Percentiles rank a stretch among this genome's conserved stretches.
These are phyloP conservation scores for Gorsachius goisagi DNA, from an alignment of 2,113 vertebrate species.

Conservation along the genomic window DNA sequence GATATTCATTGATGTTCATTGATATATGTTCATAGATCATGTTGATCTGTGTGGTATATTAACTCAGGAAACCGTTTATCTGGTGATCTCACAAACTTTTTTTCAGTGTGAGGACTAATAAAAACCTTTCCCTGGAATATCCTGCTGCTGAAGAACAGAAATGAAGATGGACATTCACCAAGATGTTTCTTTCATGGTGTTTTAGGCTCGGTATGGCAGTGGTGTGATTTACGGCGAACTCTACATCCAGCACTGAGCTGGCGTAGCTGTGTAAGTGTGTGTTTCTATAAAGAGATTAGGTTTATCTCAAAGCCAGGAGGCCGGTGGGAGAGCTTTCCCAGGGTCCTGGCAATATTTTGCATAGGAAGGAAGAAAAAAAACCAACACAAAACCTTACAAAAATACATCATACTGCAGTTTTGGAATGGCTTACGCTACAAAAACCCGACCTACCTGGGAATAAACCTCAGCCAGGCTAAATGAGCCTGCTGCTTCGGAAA, in stretches of 20 bases:
- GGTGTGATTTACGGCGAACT: neutral
- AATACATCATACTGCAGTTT: neutral
- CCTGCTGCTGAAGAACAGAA: neutral
- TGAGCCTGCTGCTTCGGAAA: neutral
- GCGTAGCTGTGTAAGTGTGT: neutral
- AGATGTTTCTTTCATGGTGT: neutral
- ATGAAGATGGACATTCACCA: neutral
- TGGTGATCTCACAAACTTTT: neutral
- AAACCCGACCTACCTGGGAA: neutral
- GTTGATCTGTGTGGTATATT: neutral
- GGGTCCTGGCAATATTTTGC: neutral
- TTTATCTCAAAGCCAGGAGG: constrained; percentile 19
- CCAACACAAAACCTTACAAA: neutral
- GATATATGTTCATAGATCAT: neutral
- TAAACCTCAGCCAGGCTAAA: neutral
- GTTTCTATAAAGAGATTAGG: constrained; percentile 16
- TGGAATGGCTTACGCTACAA: neutral
- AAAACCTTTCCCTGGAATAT: neutral
- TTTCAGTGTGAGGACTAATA: neutral
- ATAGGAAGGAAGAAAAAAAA: neutral
- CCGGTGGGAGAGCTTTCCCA: neutral
- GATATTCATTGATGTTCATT: neutral
- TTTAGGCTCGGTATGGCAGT: neutral
- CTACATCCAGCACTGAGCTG: neutral
- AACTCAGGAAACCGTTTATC: neutral